phyloP scores from a whole-genome alignment of 2,113 vertebrate species.

The Sitta europaea region DNA sequence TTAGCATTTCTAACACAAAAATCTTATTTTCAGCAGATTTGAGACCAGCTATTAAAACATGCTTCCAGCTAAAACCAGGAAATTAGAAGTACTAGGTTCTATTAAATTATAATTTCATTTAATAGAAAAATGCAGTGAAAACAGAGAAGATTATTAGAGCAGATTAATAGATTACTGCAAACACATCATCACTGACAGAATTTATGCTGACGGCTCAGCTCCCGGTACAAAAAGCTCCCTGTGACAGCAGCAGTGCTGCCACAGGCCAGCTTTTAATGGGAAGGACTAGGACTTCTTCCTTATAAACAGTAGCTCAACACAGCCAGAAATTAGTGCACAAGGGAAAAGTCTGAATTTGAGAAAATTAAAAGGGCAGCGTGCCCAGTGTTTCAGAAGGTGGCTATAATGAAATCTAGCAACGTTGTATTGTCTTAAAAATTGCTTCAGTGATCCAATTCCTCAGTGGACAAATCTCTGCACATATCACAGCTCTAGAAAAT shows the following conservation, averaged over 20 bases:
- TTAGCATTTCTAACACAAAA: conserved; percentile 16
- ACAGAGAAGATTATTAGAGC: neutral
- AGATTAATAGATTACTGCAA: neutral
- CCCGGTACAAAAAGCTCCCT: neutral
- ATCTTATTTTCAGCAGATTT: conserved; percentile 17
- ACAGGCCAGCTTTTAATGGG: neutral
- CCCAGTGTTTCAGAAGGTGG: neutral
- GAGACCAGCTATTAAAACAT: neutral
- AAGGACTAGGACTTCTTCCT: neutral
- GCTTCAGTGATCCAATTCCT: neutral
- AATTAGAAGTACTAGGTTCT: neutral
- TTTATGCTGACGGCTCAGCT: accelerated
- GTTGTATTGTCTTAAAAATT: neutral
- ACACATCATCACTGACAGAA: neutral
- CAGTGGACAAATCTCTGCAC: neutral
- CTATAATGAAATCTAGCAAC: neutral
- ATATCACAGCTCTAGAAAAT: neutral
- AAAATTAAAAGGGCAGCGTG: neutral
- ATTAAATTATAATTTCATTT: neutral
- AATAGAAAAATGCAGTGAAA: neutral
- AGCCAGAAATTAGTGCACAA: neutral
- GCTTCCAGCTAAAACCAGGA: neutral
- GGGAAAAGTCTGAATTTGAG: neutral
- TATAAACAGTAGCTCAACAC: neutral
- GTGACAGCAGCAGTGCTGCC: neutral